Conservation (phyloP, 2,888 invertebrate genomes). For the Hololepta plana region DNA sequence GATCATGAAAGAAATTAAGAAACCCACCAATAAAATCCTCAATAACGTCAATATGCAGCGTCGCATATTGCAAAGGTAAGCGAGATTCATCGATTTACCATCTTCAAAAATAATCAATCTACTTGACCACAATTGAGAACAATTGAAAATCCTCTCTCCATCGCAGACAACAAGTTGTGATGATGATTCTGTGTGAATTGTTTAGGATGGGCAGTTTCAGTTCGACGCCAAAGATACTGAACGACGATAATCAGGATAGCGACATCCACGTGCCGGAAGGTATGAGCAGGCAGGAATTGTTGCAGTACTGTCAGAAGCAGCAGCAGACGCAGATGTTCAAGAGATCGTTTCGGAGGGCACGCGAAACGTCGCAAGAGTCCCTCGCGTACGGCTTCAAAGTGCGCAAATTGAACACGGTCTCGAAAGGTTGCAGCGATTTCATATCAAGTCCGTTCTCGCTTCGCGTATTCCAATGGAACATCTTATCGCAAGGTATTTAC, state of each 20-base stretch:
- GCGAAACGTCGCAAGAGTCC: constrained; percentile 9
- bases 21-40: too few species aligned
- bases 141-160: too few species aligned
- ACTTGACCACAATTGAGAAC: too few species aligned
- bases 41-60: too few species aligned
- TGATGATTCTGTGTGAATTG: constrained; percentile 3
- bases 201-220: constrained; percentile 56
- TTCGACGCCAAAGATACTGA: constrained; percentile 44
- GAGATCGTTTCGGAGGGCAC: constrained; percentile 19
- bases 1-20: too few species aligned
- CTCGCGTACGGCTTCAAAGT: constrained; percentile 18
- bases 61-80: too few species aligned
- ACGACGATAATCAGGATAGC: constrained; percentile 42
- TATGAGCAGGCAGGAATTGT: constrained; percentile 30
- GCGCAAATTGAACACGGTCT: constrained; percentile 29
- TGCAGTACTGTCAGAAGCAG: constrained; percentile 35
- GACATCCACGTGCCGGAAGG: constrained; percentile 30
- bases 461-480: constrained; percentile 51
- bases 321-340: constrained; percentile 29
- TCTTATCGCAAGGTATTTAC: constrained; percentile 55
- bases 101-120: too few species aligned
- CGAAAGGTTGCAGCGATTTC: constrained; percentile 32
- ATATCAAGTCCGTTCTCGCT: constrained; percentile 29
- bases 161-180: too few species aligned
- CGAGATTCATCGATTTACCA: too few species aligned